Evolutionary conservation across 2,797 vertebrate genomes (phyloP), one percentile per base, ranked within the genome.

Genomic region (Gobionotothen gibberifrons): DNA sequence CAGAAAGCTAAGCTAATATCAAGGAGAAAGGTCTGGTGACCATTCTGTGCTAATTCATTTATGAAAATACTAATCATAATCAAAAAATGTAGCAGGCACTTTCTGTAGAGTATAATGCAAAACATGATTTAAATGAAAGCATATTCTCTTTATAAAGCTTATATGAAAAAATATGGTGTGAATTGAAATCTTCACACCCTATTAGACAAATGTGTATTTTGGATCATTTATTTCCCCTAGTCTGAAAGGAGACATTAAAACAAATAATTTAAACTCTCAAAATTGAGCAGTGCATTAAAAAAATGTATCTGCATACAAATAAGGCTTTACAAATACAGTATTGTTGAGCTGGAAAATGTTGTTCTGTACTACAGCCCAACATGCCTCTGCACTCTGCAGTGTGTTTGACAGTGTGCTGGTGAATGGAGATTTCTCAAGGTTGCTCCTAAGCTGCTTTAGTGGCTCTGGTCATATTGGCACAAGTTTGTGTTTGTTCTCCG

Each of bases 401-500:
- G 54, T 21, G 61, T 62, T 26, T 0, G 3, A 19, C 10, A 47
- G 26, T 51, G 66, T 51, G 29, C 21, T 21, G 44, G 46, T 13
- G 12, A 57, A 32, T 21, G 40, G 54, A 44, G 61, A 5, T 40
- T 62, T 39, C 62, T 68, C 16, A 82, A 39, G 60, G 71, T 39
- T 51, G 63, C 64, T 56, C 19, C 69, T 70, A 39, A 74, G 75
- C 73, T 48, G 65, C 71, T 71, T 64, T n/a, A 63, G 76, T 51
- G 48, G 65, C 57, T 69, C 64, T 70, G 71, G 64, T 69, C 78
- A 71, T 75, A 66, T 29, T 79, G 79, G 79, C 74, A 83, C 81
- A 85, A 60, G 70, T 60, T 68, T 62, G 68, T 69, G 74, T 87
- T 84, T 88, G 83, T 85, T 84, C 78, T 86, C 54, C 4, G 44